A percentile compares a stretch with the other conserved stretches of the same genome.
Conservation (phyloP, 92 coral and sea anemone species). For the Paramuricea clavata region DNA sequence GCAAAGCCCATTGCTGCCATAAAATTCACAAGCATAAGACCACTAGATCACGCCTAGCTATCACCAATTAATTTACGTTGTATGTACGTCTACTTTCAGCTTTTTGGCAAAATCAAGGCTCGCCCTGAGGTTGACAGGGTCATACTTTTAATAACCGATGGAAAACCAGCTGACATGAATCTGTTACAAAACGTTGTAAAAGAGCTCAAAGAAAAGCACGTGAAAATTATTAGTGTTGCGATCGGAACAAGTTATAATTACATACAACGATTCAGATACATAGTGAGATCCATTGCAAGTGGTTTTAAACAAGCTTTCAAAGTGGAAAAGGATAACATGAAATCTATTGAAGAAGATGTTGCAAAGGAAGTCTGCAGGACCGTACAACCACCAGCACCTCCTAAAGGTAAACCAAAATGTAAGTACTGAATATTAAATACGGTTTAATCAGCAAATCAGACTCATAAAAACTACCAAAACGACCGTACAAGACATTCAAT, state of each 20-base stretch:
- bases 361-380: constrained; percentile 4
- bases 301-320: constrained; percentile 26
- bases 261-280: constrained; percentile 25
- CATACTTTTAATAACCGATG: constrained; percentile 28
- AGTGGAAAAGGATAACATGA: neutral
- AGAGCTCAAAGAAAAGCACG: constrained; percentile 18
- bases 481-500: too few relatives aligned
- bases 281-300: constrained; percentile 28
- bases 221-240: constrained; percentile 24
- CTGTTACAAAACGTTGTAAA: neutral
- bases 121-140: constrained; percentile 37
- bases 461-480: too few relatives aligned
- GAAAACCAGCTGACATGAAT: constrained; percentile 2
- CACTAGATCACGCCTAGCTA: too few relatives aligned
- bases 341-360: neutral
- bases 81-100: constrained; percentile 6
- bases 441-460: too few relatives aligned
- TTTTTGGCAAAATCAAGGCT: constrained; percentile 27
- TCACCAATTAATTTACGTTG: neutral
- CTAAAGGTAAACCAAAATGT: constrained; percentile 17
- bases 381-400: neutral
- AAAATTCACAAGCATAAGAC: too few relatives aligned
- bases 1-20: too few relatives aligned
- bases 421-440: neutral
- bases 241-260: neutral